These are phyloP conservation scores for Neostethus bicornis DNA, from an alignment of 2,797 vertebrate species.

Conservation along the genomic window DNA sequence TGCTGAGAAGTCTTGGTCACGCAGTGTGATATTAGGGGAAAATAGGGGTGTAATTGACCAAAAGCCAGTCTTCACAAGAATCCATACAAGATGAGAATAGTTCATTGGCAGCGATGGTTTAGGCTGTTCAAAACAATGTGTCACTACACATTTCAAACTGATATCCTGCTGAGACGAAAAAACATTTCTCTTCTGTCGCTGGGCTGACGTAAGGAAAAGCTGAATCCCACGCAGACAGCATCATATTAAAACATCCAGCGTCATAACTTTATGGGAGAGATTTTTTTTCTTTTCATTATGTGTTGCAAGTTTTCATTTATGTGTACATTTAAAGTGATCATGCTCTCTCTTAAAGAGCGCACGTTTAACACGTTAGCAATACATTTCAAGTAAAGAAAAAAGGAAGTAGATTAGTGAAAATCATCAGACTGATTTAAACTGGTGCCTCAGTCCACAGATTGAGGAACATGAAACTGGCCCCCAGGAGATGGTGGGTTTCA, in stretches of 20 bases:
- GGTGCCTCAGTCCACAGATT: slow-evolving; percentile 61
- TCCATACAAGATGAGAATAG: slow-evolving; percentile 46
- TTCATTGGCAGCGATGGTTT: slow-evolving; percentile 61
- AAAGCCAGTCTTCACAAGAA: slow-evolving; percentile 41
- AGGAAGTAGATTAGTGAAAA: slow-evolving; percentile 46
- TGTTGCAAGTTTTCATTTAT: slow-evolving; percentile 33
- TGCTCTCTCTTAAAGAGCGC: slow-evolving; percentile 35
- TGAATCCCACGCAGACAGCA: slow-evolving; percentile 22
- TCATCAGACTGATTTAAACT: slow-evolving; percentile 54
- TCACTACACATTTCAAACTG: slow-evolving; percentile 52
- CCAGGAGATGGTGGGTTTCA: slow-evolving; percentile 73
- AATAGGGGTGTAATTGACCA: slow-evolving; percentile 31
- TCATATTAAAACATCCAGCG: slow-evolving; percentile 40
- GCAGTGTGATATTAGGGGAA: slow-evolving; percentile 45
- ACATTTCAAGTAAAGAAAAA: too few relatives aligned
- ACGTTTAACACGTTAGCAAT: too few relatives aligned
- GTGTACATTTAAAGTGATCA: slow-evolving; percentile 24
- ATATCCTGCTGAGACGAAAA: slow-evolving; percentile 53
- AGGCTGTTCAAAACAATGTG: slow-evolving; percentile 61
- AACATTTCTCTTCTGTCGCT: slow-evolving; percentile 41
- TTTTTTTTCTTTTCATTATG: slow-evolving; percentile 22
- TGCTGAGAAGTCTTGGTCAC: slow-evolving; percentile 50
- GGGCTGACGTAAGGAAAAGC: slow-evolving; percentile 33
- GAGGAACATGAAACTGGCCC: slow-evolving; percentile 62
- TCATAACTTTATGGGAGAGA: slow-evolving; percentile 14